Evolutionary conservation across 2,797 vertebrate genomes (phyloP).

Genomic region (Pseudopleuronectes americanus): DNA sequence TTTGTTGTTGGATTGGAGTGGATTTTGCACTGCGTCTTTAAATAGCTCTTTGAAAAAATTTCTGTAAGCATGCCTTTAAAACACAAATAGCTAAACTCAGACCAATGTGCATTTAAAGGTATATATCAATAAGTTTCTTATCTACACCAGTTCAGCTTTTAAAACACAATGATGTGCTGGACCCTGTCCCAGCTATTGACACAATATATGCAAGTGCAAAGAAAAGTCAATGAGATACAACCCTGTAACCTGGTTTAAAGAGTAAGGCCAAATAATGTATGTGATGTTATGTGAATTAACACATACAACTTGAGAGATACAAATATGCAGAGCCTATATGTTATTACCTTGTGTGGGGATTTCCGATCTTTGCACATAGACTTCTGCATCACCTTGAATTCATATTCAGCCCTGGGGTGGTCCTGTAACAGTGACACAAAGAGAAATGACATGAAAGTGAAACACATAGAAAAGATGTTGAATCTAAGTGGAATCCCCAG

Average conservation of each 20-base stretch:
- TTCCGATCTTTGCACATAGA: constrained; percentile 88
- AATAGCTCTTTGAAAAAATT: too few species aligned
- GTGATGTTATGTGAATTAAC: background rate
- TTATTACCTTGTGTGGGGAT: constrained; percentile 89
- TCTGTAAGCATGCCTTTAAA: too few species aligned
- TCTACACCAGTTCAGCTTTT: too few species aligned
- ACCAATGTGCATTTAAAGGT: too few species aligned
- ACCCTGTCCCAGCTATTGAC: too few species aligned
- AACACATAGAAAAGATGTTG: background rate
- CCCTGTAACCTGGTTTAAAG: background rate
- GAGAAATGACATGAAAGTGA: constrained; percentile 13
- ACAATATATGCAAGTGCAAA: background rate
- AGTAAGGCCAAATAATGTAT: background rate
- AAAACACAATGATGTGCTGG: too few species aligned
- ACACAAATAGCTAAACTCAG: too few species aligned
- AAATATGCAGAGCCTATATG: background rate
- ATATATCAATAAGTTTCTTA: too few species aligned
- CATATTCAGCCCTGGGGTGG: constrained; percentile 95
- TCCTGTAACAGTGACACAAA: constrained; percentile 81
- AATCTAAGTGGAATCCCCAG: background rate
- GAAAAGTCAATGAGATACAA: too few species aligned
- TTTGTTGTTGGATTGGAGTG: too few species aligned
- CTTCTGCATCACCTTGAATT: constrained; percentile 94
- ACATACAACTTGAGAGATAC: background rate
- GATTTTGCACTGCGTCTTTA: too few species aligned